Evolutionary conservation across 2,113 vertebrate genomes (phyloP).

Genomic region (Chunga burmeisteri): DNA sequence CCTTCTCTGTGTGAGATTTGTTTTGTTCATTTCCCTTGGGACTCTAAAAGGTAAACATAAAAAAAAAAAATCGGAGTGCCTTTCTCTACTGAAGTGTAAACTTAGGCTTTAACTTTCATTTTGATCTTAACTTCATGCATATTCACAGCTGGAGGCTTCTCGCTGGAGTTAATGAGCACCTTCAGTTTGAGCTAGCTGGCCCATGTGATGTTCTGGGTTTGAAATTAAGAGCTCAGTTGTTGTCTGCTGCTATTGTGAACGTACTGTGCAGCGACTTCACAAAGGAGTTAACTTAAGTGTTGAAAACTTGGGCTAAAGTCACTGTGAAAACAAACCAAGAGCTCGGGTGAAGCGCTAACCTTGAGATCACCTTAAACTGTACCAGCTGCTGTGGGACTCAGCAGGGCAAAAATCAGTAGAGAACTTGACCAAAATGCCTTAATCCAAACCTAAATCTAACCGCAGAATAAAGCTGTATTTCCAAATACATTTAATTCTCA

Average conservation of each 20-base stretch:
- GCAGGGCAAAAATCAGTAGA: not conserved
- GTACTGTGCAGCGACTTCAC: not conserved
- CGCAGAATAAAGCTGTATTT: not conserved
- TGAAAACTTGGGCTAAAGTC: not conserved
- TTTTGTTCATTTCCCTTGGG: not conserved
- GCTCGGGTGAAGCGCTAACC: not conserved
- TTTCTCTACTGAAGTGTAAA: not conserved
- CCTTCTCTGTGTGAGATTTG: not conserved
- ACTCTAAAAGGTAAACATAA: not conserved
- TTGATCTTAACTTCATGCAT: not conserved
- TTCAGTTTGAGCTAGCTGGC: not conserved
- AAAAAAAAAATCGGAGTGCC: not conserved
- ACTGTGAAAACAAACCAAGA: not conserved
- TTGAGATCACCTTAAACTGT: not conserved
- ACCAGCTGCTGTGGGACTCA: not conserved
- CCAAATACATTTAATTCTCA: not conserved
- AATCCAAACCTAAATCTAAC: not conserved
- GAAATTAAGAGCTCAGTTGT: not conserved
- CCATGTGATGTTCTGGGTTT: not conserved
- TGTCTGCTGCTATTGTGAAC: not conserved
- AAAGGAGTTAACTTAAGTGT: not conserved
- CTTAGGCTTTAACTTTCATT: not conserved
- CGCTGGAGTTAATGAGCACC: not conserved
- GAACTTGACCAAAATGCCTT: not conserved
- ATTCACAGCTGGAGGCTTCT: not conserved